Evolutionary conservation across 2,113 vertebrate species (phyloP), one percentile per base, ranked within the genome.

Genomic region (Ictidomys tridecemlineatus): DNA sequence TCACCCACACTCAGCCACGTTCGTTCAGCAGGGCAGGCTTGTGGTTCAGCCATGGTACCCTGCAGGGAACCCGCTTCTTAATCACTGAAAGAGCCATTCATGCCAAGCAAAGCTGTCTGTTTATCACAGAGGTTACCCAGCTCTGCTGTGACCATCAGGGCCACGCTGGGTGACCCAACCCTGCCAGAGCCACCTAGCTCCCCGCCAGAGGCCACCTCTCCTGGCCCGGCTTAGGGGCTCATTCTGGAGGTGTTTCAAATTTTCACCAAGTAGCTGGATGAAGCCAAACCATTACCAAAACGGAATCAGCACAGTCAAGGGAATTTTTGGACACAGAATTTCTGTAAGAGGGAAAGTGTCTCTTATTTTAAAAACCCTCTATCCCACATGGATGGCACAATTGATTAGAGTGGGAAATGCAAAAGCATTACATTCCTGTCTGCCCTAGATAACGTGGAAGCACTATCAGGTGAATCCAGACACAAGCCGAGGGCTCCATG

Each of bases 231-330:
- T 56, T 4, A 56, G 53, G 53, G 53, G 4, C 53, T 56, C 14
- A 5, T 18, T 17, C 58, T 39, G 1, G 32, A 16, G 32, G 61
- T 16, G 20, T 48, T 87, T 17, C 67, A 69, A 85, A 79, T 89
- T 69, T 92, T 92, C 74, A 82, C 79, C 9, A 34, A 91, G 24
- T 92, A 73, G 70, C 10, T 95, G 70, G n/a, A 74, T 89, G 65
- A 73, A 87, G 24, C 56, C 16, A 20, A 89, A 51, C 14, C 51
- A 94, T 51, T 1, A 13, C 58, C n/a, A 28, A 48, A 82, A 94
- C 56, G 2, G 18, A 82, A 85, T 82, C 61, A 18, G 39, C 48
- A 16, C 53, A 63, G 56, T 83, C 32, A 74, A 89, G 53, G n/a
- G 69, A 32, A 91, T 12, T 18, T 70, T 86, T 51, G 37, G 65